Conservation (phyloP, 2,888 invertebrate genomes). For the Diplazon laetatorius region DNA sequence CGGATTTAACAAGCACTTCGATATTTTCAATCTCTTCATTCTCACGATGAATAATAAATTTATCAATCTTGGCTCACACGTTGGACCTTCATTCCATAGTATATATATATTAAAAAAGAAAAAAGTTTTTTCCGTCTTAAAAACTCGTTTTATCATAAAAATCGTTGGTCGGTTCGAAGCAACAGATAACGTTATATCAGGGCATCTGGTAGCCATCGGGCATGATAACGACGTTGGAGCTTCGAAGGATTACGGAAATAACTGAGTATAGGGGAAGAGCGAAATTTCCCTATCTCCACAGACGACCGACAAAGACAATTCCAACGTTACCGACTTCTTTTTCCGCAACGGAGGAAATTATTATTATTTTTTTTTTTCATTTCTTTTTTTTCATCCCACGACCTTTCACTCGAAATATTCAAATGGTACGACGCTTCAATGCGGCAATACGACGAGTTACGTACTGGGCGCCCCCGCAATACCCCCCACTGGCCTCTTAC, state of each 20-base stretch:
- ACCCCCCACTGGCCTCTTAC: conserved; percentile 36
- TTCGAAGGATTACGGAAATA: conserved; percentile 61
- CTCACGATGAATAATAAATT: too few relatives aligned
- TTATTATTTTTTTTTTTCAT: too few relatives aligned
- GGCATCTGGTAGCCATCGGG: background rate
- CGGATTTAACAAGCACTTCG: too few relatives aligned
- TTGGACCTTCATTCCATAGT: too few relatives aligned
- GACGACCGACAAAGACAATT: conserved; percentile 42
- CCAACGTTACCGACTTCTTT: conserved; percentile 52
- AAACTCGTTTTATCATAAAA: background rate
- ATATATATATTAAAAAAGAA: too few relatives aligned
- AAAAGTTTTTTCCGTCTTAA: too few relatives aligned
- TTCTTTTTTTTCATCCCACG: conserved; percentile 57
- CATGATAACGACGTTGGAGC: conserved; percentile 56
- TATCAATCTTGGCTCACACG: too few relatives aligned
- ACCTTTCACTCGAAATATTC: conserved; percentile 69
- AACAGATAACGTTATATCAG: conserved; percentile 7
- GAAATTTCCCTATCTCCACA: conserved; percentile 60
- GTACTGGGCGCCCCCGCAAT: conserved; percentile 1
- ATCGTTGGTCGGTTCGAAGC: background rate
- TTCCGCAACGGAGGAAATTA: conserved; percentile 41
- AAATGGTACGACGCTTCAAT: conserved; percentile 60
- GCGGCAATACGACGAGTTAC: conserved; percentile 22
- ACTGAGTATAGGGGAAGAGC: conserved; percentile 37
- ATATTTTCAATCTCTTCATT: too few relatives aligned